A percentile compares a stretch with the other conserved stretches of the same genome.
These are phyloP conservation scores for Garra rufa DNA, from an alignment of 2,113 vertebrate species.

Conservation along the genomic window DNA sequence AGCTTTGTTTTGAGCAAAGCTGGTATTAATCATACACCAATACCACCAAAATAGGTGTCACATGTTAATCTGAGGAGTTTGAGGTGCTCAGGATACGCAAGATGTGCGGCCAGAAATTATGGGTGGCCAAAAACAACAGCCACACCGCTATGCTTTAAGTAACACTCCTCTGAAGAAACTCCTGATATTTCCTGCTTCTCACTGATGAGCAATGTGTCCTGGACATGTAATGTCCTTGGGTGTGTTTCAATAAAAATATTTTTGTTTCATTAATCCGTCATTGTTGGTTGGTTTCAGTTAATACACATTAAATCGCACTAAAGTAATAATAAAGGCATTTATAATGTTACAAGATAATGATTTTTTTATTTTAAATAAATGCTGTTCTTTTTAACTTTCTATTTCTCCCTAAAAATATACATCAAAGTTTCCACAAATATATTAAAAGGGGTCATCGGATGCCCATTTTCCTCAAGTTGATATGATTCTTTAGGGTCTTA, in stretches of 20 bases:
- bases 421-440: too few relatives aligned
- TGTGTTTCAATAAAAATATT: constrained; percentile 12
- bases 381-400: background rate
- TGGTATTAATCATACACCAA: constrained; percentile 8
- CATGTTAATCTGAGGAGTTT: constrained; percentile 7
- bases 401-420: too few relatives aligned
- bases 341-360: background rate
- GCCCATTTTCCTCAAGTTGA: too few relatives aligned
- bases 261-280: background rate
- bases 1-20: constrained; percentile 14
- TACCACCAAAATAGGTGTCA: background rate
- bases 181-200: background rate
- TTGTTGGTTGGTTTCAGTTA: background rate
- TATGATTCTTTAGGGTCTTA: too few relatives aligned
- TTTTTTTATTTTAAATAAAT: background rate
- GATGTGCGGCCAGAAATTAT: constrained; percentile 45
- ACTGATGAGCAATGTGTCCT: background rate
- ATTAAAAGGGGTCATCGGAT: too few relatives aligned
- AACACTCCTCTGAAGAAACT: constrained; percentile 38
- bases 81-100: background rate
- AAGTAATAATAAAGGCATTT: background rate
- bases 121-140: constrained; percentile 46
- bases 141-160: constrained; percentile 14
- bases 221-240: background rate
- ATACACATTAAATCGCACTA: background rate